Conservation (phyloP, 2,113 vertebrate species). For the Myodes glareolus region DNA sequence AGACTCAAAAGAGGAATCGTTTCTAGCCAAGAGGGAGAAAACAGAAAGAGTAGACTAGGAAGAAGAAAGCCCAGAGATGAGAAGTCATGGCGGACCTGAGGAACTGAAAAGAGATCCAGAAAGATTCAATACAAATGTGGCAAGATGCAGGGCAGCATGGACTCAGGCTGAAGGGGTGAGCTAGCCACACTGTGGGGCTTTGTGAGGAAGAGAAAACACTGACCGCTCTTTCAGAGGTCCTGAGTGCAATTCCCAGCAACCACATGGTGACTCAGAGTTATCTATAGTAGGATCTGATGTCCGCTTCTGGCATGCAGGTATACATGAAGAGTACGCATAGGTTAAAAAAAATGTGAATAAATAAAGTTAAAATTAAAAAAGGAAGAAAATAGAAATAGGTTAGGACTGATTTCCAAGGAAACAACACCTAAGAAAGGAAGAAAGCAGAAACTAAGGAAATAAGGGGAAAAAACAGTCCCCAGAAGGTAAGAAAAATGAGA, state of each 20-base stretch:
- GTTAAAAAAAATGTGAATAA: neutral
- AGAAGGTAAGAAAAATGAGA: neutral
- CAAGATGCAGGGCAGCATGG: neutral
- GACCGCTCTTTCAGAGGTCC: neutral
- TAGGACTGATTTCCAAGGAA: conserved; percentile 27
- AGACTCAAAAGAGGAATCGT: neutral
- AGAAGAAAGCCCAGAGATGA: neutral
- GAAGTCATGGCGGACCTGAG: neutral
- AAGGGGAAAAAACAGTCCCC: neutral
- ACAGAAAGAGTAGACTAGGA: neutral
- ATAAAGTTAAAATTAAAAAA: neutral
- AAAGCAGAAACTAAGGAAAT: neutral
- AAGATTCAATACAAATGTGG: neutral
- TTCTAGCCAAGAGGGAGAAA: neutral
- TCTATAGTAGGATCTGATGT: neutral
- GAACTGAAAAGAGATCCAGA: neutral
- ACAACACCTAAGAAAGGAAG: neutral
- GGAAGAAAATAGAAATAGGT: neutral
- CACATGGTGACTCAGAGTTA: neutral
- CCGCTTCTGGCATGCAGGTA: neutral
- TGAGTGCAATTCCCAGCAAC: neutral
- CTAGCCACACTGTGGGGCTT: neutral
- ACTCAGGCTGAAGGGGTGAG: neutral
- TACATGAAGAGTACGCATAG: neutral
- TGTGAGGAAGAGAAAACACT: neutral